These are phyloP conservation scores for Onychomys arenicola DNA, from an alignment of 2,797 vertebrate genomes.

Conservation along the genomic window DNA sequence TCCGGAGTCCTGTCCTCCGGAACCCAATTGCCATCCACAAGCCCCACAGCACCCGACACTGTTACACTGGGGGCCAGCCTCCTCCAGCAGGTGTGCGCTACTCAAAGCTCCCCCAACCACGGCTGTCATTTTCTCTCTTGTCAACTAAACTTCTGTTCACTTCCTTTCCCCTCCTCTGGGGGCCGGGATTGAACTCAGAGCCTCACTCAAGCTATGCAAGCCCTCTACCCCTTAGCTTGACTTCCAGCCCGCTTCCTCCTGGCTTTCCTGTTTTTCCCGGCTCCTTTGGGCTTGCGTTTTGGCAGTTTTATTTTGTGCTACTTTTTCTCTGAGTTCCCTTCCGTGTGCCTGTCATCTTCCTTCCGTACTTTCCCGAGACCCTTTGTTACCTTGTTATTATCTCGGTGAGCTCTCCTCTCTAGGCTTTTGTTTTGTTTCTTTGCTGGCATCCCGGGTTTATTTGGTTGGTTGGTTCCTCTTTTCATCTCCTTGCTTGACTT, in stretches of 20 bases:
- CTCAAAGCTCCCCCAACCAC: neutral
- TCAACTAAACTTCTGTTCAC: neutral
- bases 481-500: neutral
- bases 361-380: neutral
- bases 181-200: neutral
- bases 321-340: neutral
- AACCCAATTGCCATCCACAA: neutral
- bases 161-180: neutral
- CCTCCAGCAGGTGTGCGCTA: neutral
- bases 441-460: neutral
- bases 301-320: neutral
- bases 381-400: neutral
- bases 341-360: slow-evolving; percentile 4
- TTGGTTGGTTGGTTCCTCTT: neutral
- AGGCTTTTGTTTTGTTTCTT: neutral
- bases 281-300: neutral
- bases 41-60: neutral
- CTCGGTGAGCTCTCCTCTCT: neutral
- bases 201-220: neutral
- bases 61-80: neutral
- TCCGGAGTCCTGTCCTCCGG: neutral
- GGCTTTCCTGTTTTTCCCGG: neutral
- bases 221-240: rapidly evolving
- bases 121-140: neutral
- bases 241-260: neutral